phyloP scores from a whole-genome alignment of 2,113 vertebrate species.

The Ploceus nigricollis region DNA sequence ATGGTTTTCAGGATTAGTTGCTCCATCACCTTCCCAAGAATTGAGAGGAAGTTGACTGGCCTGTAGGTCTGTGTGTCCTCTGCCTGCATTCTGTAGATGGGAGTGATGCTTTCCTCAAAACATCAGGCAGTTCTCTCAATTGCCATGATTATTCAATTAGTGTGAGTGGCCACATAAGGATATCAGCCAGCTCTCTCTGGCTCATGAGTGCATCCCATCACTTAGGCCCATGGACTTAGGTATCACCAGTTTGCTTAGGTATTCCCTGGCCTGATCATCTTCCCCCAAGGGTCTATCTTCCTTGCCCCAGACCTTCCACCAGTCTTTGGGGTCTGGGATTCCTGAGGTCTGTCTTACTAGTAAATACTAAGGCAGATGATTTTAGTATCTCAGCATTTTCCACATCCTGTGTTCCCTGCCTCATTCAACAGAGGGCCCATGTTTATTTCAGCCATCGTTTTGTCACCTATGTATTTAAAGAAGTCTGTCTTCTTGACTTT shows the following conservation, averaged over 20 bases:
- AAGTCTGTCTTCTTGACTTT: neutral
- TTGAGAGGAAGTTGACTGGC: neutral
- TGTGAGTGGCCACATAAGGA: neutral
- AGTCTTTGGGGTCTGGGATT: neutral
- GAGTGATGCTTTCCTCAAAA: neutral
- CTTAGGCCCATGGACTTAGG: accelerated
- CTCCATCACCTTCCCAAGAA: neutral
- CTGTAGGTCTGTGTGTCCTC: neutral
- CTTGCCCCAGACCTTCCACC: neutral
- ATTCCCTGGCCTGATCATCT: neutral
- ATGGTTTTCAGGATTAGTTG: neutral
- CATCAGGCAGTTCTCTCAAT: neutral
- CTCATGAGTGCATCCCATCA: neutral
- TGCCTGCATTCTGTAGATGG: neutral
- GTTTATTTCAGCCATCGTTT: neutral
- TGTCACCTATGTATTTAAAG: neutral
- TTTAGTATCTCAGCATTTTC: neutral
- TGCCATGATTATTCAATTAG: neutral
- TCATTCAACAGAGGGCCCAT: neutral
- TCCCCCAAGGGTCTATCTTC: neutral
- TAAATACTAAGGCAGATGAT: neutral
- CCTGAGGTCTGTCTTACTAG: neutral
- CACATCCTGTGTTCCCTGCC: neutral
- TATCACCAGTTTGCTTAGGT: neutral
- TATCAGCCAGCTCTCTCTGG: neutral